Conservation (phyloP, 2,797 vertebrate genomes). For the Esox masquinongy region DNA sequence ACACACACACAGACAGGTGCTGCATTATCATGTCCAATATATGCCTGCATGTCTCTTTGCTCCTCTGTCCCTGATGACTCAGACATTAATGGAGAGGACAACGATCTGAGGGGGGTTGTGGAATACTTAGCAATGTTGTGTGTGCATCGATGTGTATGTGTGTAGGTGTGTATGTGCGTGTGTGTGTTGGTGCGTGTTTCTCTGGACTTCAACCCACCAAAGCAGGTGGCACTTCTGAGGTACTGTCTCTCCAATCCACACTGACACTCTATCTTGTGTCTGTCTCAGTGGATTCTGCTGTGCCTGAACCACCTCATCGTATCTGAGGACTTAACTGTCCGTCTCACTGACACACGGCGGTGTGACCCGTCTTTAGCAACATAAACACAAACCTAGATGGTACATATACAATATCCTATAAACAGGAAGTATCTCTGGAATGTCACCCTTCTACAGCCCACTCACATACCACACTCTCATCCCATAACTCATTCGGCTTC, state of each 20-base stretch:
- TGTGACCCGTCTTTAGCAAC: background rate
- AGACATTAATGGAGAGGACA: background rate
- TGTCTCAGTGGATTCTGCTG: background rate
- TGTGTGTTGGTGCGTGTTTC: background rate
- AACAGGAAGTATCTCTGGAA: too few relatives aligned
- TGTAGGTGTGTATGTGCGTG: background rate
- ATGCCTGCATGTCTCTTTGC: background rate
- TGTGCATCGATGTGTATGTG: background rate
- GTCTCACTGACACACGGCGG: constrained; percentile 1
- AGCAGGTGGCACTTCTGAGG: background rate
- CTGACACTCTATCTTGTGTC: background rate
- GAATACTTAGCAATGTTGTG: background rate
- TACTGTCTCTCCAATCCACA: background rate
- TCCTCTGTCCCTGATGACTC: background rate
- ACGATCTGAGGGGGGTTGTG: background rate
- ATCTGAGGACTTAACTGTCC: background rate
- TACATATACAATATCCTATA: background rate
- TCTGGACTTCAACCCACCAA: background rate
- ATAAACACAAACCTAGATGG: background rate
- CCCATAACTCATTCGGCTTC: constrained; percentile 28
- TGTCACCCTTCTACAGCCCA: too few relatives aligned
- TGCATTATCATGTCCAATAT: background rate
- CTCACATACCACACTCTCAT: constrained; percentile 32
- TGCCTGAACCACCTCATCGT: background rate
- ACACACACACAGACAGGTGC: background rate